Conservation (phyloP, 2,888 invertebrate species). For the Nineta flava region DNA sequence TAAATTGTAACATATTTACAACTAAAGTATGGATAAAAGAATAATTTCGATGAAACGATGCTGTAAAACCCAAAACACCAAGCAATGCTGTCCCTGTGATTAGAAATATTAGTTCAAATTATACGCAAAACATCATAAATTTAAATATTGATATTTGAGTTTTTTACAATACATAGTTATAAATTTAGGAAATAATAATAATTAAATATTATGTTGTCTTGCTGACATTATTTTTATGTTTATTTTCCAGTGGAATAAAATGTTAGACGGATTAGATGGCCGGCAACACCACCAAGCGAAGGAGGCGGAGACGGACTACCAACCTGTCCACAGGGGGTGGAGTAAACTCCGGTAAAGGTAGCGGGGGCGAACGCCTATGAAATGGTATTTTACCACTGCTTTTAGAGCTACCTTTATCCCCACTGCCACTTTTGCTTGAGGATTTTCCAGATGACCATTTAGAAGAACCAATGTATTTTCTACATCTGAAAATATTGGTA, state of each 20-base stretch:
- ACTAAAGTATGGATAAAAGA: neutral
- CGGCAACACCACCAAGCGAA: conserved; percentile 6
- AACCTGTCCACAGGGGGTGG: conserved; percentile 20
- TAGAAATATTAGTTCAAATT: neutral
- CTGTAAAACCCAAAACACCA: neutral
- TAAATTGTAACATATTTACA: no score
- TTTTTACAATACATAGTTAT: no score
- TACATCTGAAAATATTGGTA: conserved; percentile 25
- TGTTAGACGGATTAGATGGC: conserved; percentile 6
- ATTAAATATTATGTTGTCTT: no score
- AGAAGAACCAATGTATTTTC: conserved; percentile 24
- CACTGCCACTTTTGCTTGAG: conserved; percentile 14
- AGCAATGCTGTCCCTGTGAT: neutral
- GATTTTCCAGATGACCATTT: conserved; percentile 18
- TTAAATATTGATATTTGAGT: no score
- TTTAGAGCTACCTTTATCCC: conserved; percentile 23
- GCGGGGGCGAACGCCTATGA: conserved; percentile 37
- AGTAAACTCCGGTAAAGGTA: conserved; percentile 1
- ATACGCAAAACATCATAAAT: no score
- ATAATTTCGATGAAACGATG: neutral
- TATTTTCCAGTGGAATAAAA: neutral
- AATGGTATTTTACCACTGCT: conserved; percentile 39
- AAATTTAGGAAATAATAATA: no score
- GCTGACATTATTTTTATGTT: no score
- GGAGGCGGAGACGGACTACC: conserved; percentile 14